Conservation (phyloP, 2,888 invertebrate genomes). For the Parnassius glacialis region DNA sequence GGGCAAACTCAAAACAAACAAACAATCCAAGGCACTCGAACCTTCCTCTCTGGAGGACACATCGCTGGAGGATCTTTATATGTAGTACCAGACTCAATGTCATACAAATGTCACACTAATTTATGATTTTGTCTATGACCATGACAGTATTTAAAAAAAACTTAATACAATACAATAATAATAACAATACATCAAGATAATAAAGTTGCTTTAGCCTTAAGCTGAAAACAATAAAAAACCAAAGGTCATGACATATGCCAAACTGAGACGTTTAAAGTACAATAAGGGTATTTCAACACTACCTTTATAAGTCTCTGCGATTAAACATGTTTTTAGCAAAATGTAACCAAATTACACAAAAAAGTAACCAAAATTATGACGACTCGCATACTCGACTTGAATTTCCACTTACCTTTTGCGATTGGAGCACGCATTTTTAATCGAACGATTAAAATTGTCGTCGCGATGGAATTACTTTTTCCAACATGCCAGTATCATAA, state of each 20-base stretch:
- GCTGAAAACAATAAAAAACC: conserved; percentile 7
- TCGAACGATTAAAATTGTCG: conserved; percentile 23
- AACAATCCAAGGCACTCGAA: too few species aligned
- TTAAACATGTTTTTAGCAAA: background rate
- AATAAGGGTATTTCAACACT: conserved; percentile 22
- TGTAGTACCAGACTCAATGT: too few species aligned
- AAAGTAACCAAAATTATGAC: conserved; percentile 17
- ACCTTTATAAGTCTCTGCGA: conserved; percentile 11
- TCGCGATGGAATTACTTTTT: conserved; percentile 17
- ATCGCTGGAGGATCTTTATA: too few species aligned
- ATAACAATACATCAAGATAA: conserved; percentile 16
- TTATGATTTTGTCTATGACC: background rate
- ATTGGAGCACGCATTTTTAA: conserved; percentile 15
- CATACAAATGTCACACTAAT: too few species aligned
- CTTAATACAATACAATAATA: too few species aligned
- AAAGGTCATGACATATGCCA: conserved; percentile 22
- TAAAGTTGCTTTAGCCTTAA: conserved; percentile 10
- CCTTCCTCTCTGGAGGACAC: too few species aligned
- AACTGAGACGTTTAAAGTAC: conserved; percentile 20
- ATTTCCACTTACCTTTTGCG: conserved; percentile 12
- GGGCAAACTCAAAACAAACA: too few species aligned
- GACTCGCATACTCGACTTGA: background rate
- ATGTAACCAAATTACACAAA: conserved; percentile 4
- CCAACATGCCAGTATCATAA: conserved; percentile 1
- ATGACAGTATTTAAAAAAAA: background rate